A percentile compares a stretch with the other conserved stretches of the same genome.
phyloP scores from a whole-genome alignment of 2,888 invertebrate species.

The Melanchra persicariae region DNA sequence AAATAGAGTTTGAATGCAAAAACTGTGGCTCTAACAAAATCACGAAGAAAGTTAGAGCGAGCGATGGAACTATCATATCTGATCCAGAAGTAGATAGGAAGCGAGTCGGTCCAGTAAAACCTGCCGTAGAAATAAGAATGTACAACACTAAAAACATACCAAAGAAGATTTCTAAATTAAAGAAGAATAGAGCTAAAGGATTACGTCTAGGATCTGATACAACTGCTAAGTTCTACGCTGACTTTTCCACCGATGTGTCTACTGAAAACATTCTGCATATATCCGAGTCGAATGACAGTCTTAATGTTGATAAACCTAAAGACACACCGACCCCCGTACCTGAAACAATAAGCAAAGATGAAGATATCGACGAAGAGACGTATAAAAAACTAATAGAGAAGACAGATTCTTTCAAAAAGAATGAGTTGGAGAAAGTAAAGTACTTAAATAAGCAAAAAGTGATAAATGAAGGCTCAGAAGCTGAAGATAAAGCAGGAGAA shows the following conservation, averaged over 20 bases:
- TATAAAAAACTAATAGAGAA: constrained; percentile 88
- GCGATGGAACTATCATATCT: constrained; percentile 79
- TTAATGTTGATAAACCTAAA: constrained; percentile 85
- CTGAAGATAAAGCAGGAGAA: constrained; percentile 80
- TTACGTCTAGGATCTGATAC: constrained; percentile 87
- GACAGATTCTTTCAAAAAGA: constrained; percentile 90
- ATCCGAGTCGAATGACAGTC: constrained; percentile 92
- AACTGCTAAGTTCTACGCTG: constrained; percentile 93
- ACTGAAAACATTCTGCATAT: constrained; percentile 91
- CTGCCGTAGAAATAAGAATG: constrained; percentile 90
- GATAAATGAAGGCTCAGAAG: constrained; percentile 85
- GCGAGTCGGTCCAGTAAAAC: constrained; percentile 70
- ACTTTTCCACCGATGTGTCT: constrained; percentile 92
- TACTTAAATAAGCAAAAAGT: constrained; percentile 88
- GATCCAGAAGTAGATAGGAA: constrained; percentile 84
- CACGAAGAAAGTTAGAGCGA: constrained; percentile 76
- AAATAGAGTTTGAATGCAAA: constrained; percentile 87
- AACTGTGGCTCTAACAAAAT: constrained; percentile 88
- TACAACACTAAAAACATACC: constrained; percentile 93
- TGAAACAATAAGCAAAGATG: constrained; percentile 83
- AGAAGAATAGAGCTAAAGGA: constrained; percentile 92
- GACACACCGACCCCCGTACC: constrained; percentile 69
- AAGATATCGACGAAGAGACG: constrained; percentile 87
- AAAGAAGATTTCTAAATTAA: constrained; percentile 93
- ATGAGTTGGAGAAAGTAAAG: constrained; percentile 88